Evolutionary conservation across 2,888 invertebrate species (phyloP), one percentile per base, ranked within the genome.

Genomic region (Acanthopleura granulata): DNA sequence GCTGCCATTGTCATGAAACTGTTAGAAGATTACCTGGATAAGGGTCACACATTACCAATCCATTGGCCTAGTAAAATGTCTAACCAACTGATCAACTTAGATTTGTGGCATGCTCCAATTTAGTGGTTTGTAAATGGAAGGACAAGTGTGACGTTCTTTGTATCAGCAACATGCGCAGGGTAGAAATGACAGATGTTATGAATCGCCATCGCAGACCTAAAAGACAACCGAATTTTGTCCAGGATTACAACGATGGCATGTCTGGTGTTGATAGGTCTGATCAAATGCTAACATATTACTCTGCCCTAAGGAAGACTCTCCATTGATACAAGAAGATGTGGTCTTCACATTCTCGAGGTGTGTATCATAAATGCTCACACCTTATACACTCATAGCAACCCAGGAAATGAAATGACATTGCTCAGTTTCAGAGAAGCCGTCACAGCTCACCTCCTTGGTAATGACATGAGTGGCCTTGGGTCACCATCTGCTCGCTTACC

Each of bases 241-340:
- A 66, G 12, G 76, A 77, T 40, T 75, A 78, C 70, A 77, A 78
- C 57, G 50, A 75, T 72, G 73, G 70, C 9, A 77, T 78, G 77
- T 75, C 70, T 50, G 73, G 75, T 27, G 73, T 78, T 25, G 75
- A 78, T 61, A 62, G 77, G 27, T 72, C 75, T n/a, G 78, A 78
- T 62, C 78, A 77, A 49, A 78, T 77, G 78, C 61, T 78, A n/a
- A 75, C 76, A 1, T 78, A 76, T 57, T 78, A 78, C 40, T 74
- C 49, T 22, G 57, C 76, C 16, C 76, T 76, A 9, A 16, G 72
- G 16, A 78, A 77, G 51, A 77, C 49, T n/a, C 51, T 69, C 22
- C 71, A 57, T 16, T 75, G 76, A 49, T 74, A 74, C 27, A 74
- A 76, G 72, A 76, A 76, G n/a, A n/a, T n/a, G n/a, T n/a, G n/a